Conservation (phyloP, 2,113 vertebrate species). For the Melanotaenia duboulayi region DNA sequence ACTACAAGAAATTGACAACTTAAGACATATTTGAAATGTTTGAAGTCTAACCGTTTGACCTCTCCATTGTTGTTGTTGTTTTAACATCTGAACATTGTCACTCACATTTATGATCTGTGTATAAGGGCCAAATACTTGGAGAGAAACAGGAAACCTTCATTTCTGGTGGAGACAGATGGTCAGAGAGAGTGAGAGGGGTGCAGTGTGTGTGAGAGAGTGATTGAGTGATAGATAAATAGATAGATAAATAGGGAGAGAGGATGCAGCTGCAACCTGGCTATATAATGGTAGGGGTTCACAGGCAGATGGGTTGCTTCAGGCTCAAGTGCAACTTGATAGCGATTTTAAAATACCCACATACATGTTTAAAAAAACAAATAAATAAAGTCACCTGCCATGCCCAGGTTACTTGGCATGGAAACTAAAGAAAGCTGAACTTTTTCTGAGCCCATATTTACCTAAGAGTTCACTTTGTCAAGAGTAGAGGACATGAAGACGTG, state of each 20-base stretch:
- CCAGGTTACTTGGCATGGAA: not conserved
- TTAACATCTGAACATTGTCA: constrained; percentile 22
- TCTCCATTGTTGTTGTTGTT: not conserved
- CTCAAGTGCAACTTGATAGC: constrained; percentile 63
- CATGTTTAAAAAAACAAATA: constrained; percentile 27
- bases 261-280: constrained; percentile 79
- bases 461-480: constrained; percentile 15
- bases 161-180: constrained; percentile 80
- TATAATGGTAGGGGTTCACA: constrained; percentile 75
- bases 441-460: constrained; percentile 7
- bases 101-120: constrained; percentile 49
- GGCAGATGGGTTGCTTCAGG: constrained; percentile 66
- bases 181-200: constrained; percentile 35
- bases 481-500: no score
- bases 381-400: constrained; percentile 33
- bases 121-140: constrained; percentile 52
- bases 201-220: constrained; percentile 13
- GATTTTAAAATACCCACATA: constrained; percentile 65
- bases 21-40: not conserved
- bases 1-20: not conserved
- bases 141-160: constrained; percentile 76
- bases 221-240: constrained; percentile 31
- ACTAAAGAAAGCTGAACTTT: not conserved
- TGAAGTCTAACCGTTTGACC: not conserved
- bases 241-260: constrained; percentile 38